These are phyloP conservation scores for Gobius niger DNA, from an alignment of 2,113 vertebrate species.

Conservation along the genomic window DNA sequence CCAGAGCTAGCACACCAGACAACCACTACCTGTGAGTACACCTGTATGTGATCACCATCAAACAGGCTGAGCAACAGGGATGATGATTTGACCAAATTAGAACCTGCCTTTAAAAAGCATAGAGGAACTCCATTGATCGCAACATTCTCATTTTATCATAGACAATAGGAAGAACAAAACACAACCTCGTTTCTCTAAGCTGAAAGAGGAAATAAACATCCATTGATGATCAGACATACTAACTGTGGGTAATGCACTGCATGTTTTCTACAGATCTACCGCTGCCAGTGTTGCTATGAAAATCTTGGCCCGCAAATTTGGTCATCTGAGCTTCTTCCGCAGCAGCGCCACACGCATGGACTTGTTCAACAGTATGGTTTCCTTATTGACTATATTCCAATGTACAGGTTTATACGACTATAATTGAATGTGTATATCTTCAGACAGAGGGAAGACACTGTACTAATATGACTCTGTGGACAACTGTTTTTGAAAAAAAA, in stretches of 20 bases:
- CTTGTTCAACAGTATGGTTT: constrained; percentile 75
- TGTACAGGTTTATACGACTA: too few species aligned
- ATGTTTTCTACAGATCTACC: constrained; percentile 71
- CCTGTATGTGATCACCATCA: neutral
- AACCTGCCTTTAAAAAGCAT: too few species aligned
- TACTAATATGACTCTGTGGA: too few species aligned
- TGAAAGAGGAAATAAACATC: neutral
- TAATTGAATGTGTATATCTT: too few species aligned
- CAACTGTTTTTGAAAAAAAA: too few species aligned
- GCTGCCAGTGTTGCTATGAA: constrained; percentile 82
- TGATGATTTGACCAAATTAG: too few species aligned
- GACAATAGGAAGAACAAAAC: too few species aligned
- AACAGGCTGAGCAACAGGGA: too few species aligned
- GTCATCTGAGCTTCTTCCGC: constrained; percentile 70
- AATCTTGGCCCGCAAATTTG: constrained; percentile 75
- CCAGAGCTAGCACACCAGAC: constrained; percentile 76
- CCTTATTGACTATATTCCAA: neutral
- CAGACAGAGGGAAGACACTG: too few species aligned
- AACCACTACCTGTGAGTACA: constrained; percentile 78
- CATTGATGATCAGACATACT: neutral
- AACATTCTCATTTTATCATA: too few species aligned
- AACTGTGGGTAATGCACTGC: neutral
- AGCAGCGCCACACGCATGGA: constrained; percentile 75
- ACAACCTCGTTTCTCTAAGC: neutral
- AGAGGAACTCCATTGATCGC: neutral